phyloP scores from a whole-genome alignment of 2,888 invertebrate species.

The Aplocera efformata region DNA sequence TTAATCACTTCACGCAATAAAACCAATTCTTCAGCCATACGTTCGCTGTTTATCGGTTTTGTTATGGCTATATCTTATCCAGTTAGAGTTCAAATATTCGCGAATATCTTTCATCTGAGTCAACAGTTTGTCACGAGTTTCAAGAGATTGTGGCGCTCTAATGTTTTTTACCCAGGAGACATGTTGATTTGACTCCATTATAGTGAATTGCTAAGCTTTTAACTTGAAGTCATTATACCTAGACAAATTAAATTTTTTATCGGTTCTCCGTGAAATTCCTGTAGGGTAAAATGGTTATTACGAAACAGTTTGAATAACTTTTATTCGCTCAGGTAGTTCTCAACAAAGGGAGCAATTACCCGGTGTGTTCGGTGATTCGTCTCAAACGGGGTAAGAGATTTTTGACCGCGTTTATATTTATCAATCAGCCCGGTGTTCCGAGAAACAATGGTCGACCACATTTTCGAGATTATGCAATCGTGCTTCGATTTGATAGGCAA shows the following conservation, averaged over 20 bases:
- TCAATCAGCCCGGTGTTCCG: constrained; percentile 2
- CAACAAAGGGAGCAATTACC: constrained; percentile 37
- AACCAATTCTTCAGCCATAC: constrained; percentile 20
- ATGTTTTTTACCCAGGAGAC: constrained; percentile 17
- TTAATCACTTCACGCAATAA: constrained; percentile 33
- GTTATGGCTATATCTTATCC: constrained; percentile 7
- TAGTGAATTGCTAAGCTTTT: constrained; percentile 12
- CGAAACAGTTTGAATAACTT: constrained; percentile 19
- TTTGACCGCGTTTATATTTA: constrained; percentile 12
- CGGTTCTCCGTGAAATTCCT: constrained; percentile 34
- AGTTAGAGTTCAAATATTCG: constrained; percentile 24
- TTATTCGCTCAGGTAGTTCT: constrained; percentile 31
- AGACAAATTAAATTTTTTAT: constrained; percentile 29
- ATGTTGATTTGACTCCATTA: constrained; percentile 18
- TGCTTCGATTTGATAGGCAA: not conserved
- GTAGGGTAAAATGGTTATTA: constrained; percentile 20
- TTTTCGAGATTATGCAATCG: constrained; percentile 10
- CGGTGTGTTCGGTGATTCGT: constrained; percentile 37
- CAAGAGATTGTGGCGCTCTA: constrained; percentile 6
- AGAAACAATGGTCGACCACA: constrained; percentile 9
- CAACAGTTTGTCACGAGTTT: constrained; percentile 22
- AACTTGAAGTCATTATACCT: constrained; percentile 17
- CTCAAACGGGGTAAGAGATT: constrained; percentile 26
- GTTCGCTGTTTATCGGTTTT: not conserved
- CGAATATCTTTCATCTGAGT: constrained; percentile 15